A percentile compares a stretch with the other conserved stretches of the same genome.
These are phyloP conservation scores for Fringilla coelebs DNA, from an alignment of 2,797 vertebrate genomes.

Conservation along the genomic window DNA sequence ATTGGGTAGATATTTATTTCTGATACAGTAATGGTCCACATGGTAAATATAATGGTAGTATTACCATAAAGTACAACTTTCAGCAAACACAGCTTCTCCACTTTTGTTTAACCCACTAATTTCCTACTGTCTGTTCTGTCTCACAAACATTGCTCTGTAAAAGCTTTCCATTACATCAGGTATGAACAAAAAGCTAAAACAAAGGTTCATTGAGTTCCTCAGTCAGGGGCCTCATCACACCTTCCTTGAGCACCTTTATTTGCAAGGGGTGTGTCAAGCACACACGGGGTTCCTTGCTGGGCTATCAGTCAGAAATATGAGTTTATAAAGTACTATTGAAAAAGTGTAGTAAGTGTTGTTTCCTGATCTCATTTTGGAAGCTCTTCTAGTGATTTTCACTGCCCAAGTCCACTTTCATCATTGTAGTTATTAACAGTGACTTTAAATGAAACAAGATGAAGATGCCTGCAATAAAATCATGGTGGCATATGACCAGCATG, in stretches of 20 bases:
- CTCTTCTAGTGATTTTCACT: not conserved
- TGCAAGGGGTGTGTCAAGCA: not conserved
- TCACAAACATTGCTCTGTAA: not conserved
- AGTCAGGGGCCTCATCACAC: not conserved
- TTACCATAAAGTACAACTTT: not conserved
- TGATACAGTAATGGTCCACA: not conserved
- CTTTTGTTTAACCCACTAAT: not conserved
- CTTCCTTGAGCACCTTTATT: not conserved
- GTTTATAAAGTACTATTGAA: not conserved
- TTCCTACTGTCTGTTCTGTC: not conserved
- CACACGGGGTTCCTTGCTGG: accelerated
- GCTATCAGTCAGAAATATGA: not conserved
- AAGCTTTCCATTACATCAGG: not conserved
- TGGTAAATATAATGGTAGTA: not conserved
- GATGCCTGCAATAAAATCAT: not conserved
- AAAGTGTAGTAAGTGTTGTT: not conserved
- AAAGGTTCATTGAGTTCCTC: not conserved
- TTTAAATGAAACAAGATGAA: not conserved
- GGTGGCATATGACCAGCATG: not conserved
- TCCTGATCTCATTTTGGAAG: not conserved
- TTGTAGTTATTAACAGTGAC: not conserved
- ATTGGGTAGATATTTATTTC: not conserved
- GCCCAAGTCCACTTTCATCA: not conserved
- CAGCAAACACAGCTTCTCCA: not conserved
- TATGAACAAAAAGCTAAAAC: not conserved